Evolutionary conservation across 2,888 invertebrate species (phyloP).

Genomic region (Oscheius sp.): DNA sequence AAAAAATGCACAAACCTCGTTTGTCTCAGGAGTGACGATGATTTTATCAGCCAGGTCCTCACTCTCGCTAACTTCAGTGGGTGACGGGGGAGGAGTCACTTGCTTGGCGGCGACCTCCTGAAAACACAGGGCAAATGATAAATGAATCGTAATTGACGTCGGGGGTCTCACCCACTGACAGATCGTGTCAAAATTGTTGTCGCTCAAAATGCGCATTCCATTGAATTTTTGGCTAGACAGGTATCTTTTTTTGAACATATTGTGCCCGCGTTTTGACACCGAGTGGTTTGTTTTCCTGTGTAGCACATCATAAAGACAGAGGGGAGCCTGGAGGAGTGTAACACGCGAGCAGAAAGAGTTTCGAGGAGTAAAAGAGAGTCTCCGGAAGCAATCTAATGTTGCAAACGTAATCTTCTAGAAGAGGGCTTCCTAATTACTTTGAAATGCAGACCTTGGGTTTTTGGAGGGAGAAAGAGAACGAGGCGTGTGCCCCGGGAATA

Average conservation of each 20-base stretch:
- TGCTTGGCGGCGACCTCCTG: conserved; percentile 34
- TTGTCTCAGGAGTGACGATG: conserved; percentile 17
- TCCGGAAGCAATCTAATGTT: conserved; percentile 9
- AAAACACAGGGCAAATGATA: conserved; percentile 26
- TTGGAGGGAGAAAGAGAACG: no score
- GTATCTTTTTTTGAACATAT: neutral
- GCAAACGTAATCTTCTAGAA: conserved; percentile 23
- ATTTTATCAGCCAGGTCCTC: conserved; percentile 28
- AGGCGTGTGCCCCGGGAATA: no score
- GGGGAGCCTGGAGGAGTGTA: conserved; percentile 3
- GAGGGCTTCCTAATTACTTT: conserved; percentile 19
- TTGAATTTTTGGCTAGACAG: conserved; percentile 9
- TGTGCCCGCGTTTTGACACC: conserved; percentile 4
- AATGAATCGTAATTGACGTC: conserved; percentile 31
- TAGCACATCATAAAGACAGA: conserved; percentile 18
- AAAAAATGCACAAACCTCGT: conserved; percentile 1
- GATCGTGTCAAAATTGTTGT: conserved; percentile 28
- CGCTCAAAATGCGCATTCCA: conserved; percentile 21
- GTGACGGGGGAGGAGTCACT: conserved; percentile 33
- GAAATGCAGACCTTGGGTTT: no score
- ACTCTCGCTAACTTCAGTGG: conserved; percentile 21
- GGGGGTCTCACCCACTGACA: neutral
- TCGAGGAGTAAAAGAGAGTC: conserved; percentile 13
- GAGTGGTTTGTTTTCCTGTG: conserved; percentile 7
- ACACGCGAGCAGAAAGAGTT: neutral